Conservation (phyloP, 2,888 invertebrate genomes). For the Strigamia transsilvanica region DNA sequence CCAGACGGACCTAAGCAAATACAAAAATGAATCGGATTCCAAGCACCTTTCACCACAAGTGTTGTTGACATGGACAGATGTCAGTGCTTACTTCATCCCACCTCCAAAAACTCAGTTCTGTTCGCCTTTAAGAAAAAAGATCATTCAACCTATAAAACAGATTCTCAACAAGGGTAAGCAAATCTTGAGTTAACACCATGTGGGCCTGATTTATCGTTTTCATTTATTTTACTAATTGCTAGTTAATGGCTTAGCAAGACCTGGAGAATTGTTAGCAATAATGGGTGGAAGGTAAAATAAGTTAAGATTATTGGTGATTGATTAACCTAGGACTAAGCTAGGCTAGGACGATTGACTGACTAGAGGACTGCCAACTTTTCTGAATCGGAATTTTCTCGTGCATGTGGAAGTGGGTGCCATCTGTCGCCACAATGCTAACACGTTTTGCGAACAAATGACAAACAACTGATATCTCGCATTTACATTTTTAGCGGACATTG, state of each 20-base stretch:
- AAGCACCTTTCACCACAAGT: not conserved
- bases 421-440: too few species aligned
- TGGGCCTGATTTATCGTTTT: too few species aligned
- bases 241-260: constrained; percentile 61
- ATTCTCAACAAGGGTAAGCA: not conserved
- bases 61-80: not conserved
- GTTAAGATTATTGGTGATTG: not conserved
- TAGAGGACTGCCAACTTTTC: not conserved
- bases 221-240: not conserved
- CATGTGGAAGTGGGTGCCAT: too few species aligned
- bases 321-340: too few species aligned
- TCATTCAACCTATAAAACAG: not conserved
- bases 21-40: too few species aligned
- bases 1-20: too few species aligned
- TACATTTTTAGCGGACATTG: too few species aligned
- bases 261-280: constrained; percentile 85
- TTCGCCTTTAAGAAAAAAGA: not conserved
- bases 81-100: not conserved
- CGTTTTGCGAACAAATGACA: too few species aligned
- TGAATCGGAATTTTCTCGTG: too few species aligned
- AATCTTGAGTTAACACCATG: too few species aligned
- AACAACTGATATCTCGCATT: too few species aligned
- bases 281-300: constrained; percentile 70
- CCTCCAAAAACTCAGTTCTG: not conserved
- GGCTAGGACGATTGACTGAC: too few species aligned